A percentile compares a stretch with the other conserved stretches of the same genome.
These are phyloP conservation scores for Catalaphyllia jardinei DNA, from an alignment of 64 coral and sea anemone species.

Conservation along the genomic window DNA sequence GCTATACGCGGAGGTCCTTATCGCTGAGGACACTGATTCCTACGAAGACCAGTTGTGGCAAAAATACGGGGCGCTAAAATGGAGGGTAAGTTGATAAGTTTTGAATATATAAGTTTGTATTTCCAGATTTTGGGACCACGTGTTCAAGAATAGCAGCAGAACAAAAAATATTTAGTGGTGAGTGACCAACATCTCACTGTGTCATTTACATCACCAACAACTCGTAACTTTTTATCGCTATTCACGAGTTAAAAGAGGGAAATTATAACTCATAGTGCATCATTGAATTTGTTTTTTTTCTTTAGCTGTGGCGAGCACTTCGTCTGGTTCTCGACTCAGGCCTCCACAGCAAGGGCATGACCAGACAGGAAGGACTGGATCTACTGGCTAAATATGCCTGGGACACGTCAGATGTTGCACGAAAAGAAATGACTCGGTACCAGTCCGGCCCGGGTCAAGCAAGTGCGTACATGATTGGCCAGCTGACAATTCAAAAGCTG, in stretches of 20 bases:
- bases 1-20: slow-evolving; percentile 72
- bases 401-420: slow-evolving; percentile 85
- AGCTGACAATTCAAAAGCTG: slow-evolving; percentile 64
- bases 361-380: slow-evolving; percentile 60
- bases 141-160: no score
- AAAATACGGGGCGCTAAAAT: slow-evolving; percentile 90
- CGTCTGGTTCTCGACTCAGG: slow-evolving; percentile 85
- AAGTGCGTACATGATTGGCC: slow-evolving; percentile 84
- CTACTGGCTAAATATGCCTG: slow-evolving; percentile 91
- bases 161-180: no score
- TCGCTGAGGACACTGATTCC: slow-evolving; percentile 77
- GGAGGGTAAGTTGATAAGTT: slow-evolving; percentile 65
- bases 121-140: no score
- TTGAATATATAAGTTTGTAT: background rate
- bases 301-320: slow-evolving; percentile 90
- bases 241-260: background rate
- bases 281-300: background rate
- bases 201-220: no score
- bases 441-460: slow-evolving; percentile 89
- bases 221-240: no score
- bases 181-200: no score
- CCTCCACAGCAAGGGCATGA: slow-evolving; percentile 82
- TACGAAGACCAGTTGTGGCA: slow-evolving; percentile 65
- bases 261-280: background rate
- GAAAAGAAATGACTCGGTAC: slow-evolving; percentile 89